Conservation (phyloP, 2,113 vertebrate species). For the Platichthys stellatus region DNA sequence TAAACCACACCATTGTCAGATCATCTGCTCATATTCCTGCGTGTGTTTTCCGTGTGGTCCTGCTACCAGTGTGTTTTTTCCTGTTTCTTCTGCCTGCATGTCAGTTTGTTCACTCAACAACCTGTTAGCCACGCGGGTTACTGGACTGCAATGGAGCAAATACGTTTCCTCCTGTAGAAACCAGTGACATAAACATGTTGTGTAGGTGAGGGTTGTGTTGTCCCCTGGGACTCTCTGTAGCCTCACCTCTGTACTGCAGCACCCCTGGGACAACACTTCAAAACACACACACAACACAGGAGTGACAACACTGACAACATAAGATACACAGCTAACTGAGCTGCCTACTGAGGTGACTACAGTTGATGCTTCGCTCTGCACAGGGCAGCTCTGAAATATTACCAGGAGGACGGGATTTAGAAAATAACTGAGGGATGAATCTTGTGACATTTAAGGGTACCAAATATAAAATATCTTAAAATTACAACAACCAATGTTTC, state of each 20-base stretch:
- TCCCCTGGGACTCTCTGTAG: conserved; percentile 7
- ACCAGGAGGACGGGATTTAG: neutral
- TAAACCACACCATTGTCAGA: neutral
- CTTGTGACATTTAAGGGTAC: neutral
- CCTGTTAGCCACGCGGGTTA: too few species aligned
- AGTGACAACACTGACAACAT: conserved; percentile 7
- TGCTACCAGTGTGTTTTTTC: neutral
- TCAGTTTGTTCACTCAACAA: neutral
- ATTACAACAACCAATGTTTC: neutral
- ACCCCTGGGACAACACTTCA: conserved; percentile 11
- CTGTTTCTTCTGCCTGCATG: neutral
- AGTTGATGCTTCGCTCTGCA: neutral
- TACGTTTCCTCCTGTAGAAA: conserved; percentile 14
- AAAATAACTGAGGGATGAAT: too few species aligned
- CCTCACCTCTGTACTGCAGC: conserved; percentile 3
- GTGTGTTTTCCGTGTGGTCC: neutral
- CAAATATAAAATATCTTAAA: too few species aligned
- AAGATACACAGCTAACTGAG: neutral
- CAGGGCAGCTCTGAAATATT: neutral
- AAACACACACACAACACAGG: conserved; percentile 21
- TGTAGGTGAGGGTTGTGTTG: conserved; percentile 8
- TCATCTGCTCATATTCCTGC: neutral
- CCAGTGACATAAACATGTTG: conserved; percentile 48
- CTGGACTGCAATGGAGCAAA: neutral
- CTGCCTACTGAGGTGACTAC: neutral